phyloP scores from a whole-genome alignment of 2,888 invertebrate genomes.

The Carpatolechia fugitivella region DNA sequence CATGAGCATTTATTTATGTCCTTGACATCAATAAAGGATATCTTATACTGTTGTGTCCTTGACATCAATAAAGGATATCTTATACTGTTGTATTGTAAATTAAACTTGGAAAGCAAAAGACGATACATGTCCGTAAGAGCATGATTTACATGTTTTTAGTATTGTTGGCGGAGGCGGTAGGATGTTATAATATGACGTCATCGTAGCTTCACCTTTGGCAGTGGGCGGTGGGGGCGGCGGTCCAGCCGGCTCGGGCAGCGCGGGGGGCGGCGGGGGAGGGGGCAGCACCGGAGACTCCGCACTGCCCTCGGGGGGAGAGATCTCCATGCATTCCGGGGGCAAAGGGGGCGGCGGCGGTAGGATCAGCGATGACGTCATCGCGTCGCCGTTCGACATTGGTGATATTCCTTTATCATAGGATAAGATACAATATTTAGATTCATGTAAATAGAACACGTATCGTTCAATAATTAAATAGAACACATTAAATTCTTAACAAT shows the following conservation, averaged over 20 bases:
- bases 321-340: slow-evolving; percentile 28
- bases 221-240: slow-evolving; percentile 78
- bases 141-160: too few species aligned
- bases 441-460: neutral
- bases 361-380: slow-evolving; percentile 50
- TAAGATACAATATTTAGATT: neutral
- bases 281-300: slow-evolving; percentile 50
- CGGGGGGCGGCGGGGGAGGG: slow-evolving; percentile 71
- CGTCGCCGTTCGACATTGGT: slow-evolving; percentile 39
- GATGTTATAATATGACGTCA: neutral
- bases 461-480: too few species aligned
- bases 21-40: too few species aligned
- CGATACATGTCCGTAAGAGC: too few species aligned
- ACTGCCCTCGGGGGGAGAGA: slow-evolving; percentile 2
- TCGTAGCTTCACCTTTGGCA: slow-evolving; percentile 46
- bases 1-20: too few species aligned
- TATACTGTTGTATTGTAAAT: too few species aligned
- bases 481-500: too few species aligned
- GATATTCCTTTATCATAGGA: slow-evolving; percentile 13
- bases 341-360: slow-evolving; percentile 55
- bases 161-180: neutral
- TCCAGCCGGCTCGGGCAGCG: slow-evolving; percentile 87
- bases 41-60: too few species aligned
- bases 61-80: too few species aligned
- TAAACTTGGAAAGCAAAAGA: too few species aligned